Percentiles rank a stretch among this genome's conserved stretches.
Evolutionary conservation across 1,140 invertebrate genomes (phyloP).

Genomic region (Pachypsylla venusta): DNA sequence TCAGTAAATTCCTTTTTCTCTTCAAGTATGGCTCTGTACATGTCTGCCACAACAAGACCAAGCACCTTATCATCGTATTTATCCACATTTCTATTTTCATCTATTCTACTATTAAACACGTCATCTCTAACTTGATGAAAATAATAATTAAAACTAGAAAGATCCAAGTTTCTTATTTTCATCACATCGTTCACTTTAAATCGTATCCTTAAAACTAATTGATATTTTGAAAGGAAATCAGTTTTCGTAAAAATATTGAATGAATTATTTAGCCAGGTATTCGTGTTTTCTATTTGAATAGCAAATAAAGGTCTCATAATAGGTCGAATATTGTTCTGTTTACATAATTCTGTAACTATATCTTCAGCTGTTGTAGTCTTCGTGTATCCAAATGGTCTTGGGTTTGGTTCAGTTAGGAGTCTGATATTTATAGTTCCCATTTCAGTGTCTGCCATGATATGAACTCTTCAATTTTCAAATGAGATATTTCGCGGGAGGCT

Average conservation of each 20-base stretch:
- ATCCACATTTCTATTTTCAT: slow-evolving; percentile 52
- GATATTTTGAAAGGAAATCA: slow-evolving; percentile 29
- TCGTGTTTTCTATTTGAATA: slow-evolving; percentile 40
- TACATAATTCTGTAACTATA: slow-evolving; percentile 51
- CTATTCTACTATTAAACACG: slow-evolving; percentile 58
- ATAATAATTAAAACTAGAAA: slow-evolving; percentile 62
- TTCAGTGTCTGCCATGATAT: no score
- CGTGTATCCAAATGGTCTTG: no score
- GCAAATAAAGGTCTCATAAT: slow-evolving; percentile 61
- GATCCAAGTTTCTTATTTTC: slow-evolving; percentile 48
- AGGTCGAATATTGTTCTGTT: slow-evolving; percentile 51
- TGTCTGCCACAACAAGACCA: slow-evolving; percentile 68
- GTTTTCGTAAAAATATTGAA: slow-evolving; percentile 35
- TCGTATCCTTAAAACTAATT: slow-evolving; percentile 57
- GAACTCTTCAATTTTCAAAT: no score
- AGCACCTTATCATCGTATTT: slow-evolving; percentile 55
- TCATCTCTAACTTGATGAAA: slow-evolving; percentile 69
- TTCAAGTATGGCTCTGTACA: slow-evolving; percentile 63
- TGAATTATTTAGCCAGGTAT: slow-evolving; percentile 47
- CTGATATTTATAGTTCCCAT: no score
- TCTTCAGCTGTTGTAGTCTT: slow-evolving; percentile 42
- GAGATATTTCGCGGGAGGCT: no score
- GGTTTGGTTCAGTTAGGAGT: no score
- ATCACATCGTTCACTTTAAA: slow-evolving; percentile 50
- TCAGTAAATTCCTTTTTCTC: slow-evolving; percentile 43